These are phyloP conservation scores for Hypomesus transpacificus DNA, from an alignment of 2,113 vertebrate genomes.

Conservation along the genomic window DNA sequence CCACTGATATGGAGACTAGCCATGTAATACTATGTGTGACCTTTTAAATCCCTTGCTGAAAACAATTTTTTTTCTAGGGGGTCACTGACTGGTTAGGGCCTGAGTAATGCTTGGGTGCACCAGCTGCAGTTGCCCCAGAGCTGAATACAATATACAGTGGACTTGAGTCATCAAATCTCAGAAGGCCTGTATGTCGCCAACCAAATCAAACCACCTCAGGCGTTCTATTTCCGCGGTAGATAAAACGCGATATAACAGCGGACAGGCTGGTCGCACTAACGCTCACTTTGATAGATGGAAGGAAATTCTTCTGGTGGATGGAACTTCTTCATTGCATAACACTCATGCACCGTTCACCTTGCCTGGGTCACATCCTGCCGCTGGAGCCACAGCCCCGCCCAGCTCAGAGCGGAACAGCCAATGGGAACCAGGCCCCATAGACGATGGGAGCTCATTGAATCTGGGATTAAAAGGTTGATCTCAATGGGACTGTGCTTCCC, in stretches of 20 bases:
- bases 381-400: neutral
- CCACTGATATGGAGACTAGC: slow-evolving; percentile 4
- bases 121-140: neutral
- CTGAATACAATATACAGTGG: neutral
- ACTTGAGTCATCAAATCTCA: neutral
- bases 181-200: neutral
- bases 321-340: slow-evolving; percentile 27
- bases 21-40: neutral
- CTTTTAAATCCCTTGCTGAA: neutral
- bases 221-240: slow-evolving; percentile 18
- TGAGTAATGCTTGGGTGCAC: neutral
- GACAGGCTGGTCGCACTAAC: slow-evolving; percentile 44
- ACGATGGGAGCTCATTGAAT: slow-evolving; percentile 27
- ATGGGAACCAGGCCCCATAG: slow-evolving; percentile 44
- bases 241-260: slow-evolving; percentile 29
- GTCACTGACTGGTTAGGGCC: neutral
- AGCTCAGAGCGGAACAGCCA: slow-evolving; percentile 3
- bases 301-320: slow-evolving; percentile 31
- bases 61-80: neutral
- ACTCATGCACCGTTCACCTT: slow-evolving; percentile 40
- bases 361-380: slow-evolving; percentile 35
- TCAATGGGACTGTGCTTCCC: slow-evolving; percentile 43
- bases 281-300: slow-evolving; percentile 44
- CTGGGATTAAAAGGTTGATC: slow-evolving; percentile 45
- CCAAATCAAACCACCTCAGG: slow-evolving; percentile 7